A percentile compares a stretch with the other conserved stretches of the same genome.
Conservation (phyloP, 2,797 vertebrate species). For the Sebastes itinus region DNA sequence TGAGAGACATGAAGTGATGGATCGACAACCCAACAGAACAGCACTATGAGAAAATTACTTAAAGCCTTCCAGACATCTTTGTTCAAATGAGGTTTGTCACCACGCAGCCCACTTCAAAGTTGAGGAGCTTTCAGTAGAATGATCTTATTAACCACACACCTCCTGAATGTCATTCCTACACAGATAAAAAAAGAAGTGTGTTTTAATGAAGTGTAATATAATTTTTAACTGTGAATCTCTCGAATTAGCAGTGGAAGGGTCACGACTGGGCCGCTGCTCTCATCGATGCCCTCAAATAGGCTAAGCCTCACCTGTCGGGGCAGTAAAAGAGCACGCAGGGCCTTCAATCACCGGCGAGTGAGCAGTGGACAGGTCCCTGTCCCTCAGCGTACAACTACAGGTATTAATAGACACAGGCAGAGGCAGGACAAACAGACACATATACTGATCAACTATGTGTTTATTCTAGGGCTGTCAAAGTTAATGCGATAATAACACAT, state of each 20-base stretch:
- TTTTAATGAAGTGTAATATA: slow-evolving; percentile 76
- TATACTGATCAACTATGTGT: neutral
- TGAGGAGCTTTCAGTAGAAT: slow-evolving; percentile 48
- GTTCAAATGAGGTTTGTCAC: neutral
- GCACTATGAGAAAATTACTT: neutral
- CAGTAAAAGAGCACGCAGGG: slow-evolving; percentile 60
- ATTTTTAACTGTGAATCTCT: slow-evolving; percentile 73
- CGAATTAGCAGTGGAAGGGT: slow-evolving; percentile 71
- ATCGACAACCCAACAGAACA: neutral
- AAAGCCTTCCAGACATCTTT: slow-evolving; percentile 6
- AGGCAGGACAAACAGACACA: neutral
- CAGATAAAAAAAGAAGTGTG: slow-evolving; percentile 61
- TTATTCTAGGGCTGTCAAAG: neutral
- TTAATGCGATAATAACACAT: too few relatives aligned
- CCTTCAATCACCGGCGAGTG: slow-evolving; percentile 63
- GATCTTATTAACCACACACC: slow-evolving; percentile 69
- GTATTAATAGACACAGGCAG: slow-evolving; percentile 61
- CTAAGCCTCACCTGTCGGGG: slow-evolving; percentile 72
- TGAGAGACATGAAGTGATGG: neutral
- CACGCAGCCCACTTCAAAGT: slow-evolving; percentile 26
- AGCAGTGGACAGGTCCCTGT: slow-evolving; percentile 49
- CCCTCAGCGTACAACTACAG: slow-evolving; percentile 13
- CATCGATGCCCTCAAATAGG: slow-evolving; percentile 61
- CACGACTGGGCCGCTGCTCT: slow-evolving; percentile 59
- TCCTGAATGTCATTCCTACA: slow-evolving; percentile 63